Evolutionary conservation across 2,113 vertebrate genomes (phyloP).

Genomic region (Stictonetta naevosa): DNA sequence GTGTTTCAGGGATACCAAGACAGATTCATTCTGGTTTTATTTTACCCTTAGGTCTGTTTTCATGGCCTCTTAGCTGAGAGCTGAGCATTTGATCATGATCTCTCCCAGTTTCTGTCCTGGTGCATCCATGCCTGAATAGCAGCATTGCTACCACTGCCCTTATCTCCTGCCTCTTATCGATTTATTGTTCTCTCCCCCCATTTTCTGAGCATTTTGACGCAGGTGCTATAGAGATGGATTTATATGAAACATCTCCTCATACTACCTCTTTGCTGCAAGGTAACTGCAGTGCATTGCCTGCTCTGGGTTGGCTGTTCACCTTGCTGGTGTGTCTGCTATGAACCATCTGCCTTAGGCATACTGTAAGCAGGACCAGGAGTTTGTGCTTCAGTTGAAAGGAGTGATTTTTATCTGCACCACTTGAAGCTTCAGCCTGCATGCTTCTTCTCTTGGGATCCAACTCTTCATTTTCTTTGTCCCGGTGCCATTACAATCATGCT

Average conservation of each 20-base stretch:
- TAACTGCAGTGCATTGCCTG: neutral
- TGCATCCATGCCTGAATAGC: neutral
- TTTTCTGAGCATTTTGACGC: neutral
- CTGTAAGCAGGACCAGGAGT: neutral
- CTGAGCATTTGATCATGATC: neutral
- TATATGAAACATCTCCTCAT: neutral
- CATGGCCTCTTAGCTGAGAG: neutral
- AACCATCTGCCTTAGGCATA: neutral
- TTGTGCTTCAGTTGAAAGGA: neutral
- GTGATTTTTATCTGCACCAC: neutral
- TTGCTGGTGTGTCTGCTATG: neutral
- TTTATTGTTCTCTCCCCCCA: neutral
- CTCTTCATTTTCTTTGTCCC: neutral
- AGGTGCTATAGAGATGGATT: neutral
- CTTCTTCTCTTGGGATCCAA: neutral
- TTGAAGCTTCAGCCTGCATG: neutral
- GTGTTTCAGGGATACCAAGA: neutral
- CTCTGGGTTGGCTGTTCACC: neutral
- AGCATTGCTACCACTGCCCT: neutral
- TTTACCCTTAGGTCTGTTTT: neutral
- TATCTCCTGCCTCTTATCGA: neutral
- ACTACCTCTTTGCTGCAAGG: neutral
- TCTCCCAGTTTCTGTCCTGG: neutral
- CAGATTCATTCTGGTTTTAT: neutral
- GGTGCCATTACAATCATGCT: neutral